A percentile compares a stretch with the other conserved stretches of the same genome.
These are phyloP conservation scores for Lasius fuliginosus DNA, from an alignment of 2,888 invertebrate genomes.

Conservation along the genomic window DNA sequence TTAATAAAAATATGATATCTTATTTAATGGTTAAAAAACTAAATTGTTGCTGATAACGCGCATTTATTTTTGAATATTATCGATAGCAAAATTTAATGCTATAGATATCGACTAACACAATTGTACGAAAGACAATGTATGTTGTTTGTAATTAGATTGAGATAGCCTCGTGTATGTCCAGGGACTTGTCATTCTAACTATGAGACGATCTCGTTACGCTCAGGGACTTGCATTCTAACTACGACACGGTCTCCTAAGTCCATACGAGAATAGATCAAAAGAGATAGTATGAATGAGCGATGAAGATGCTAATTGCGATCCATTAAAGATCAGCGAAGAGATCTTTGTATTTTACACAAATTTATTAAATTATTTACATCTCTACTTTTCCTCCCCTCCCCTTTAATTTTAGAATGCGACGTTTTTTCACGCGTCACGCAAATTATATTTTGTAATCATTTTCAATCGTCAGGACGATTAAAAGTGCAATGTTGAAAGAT, in stretches of 20 bases:
- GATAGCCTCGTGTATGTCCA: constrained; percentile 32
- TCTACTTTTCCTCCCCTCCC: too few species aligned
- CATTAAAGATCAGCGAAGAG: neutral
- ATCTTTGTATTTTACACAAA: neutral
- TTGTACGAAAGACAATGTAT: constrained; percentile 1
- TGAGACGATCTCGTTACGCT: constrained; percentile 8
- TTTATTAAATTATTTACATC: neutral
- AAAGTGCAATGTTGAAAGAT: too few species aligned
- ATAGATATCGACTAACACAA: neutral
- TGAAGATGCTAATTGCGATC: constrained; percentile 24
- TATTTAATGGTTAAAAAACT: neutral
- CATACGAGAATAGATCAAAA: constrained; percentile 32
- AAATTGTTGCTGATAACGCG: neutral
- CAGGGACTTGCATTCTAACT: constrained; percentile 29
- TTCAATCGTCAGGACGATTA: too few species aligned
- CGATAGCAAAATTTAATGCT: neutral
- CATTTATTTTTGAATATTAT: neutral
- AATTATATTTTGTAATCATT: too few species aligned
- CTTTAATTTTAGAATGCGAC: too few species aligned
- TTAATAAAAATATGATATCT: neutral
- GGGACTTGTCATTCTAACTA: constrained; percentile 17
- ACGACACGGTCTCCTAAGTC: constrained; percentile 24
- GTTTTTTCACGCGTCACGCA: too few species aligned
- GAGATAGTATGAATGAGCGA: constrained; percentile 12
- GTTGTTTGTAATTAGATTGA: constrained; percentile 35